Conservation (phyloP, 1,140 invertebrate genomes). For the Cryptotermes secundus region DNA sequence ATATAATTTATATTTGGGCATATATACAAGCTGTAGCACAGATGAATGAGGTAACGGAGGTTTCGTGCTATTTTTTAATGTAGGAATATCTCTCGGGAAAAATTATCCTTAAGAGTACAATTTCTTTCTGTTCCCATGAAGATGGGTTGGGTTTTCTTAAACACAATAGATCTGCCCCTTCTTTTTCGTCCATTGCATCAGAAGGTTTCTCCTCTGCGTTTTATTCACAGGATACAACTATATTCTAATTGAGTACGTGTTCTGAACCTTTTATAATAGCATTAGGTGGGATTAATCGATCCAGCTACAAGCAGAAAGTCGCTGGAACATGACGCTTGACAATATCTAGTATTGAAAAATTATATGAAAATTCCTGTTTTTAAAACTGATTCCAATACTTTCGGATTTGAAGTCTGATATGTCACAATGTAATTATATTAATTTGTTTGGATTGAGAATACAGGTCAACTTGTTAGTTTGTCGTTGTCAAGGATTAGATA, state of each 20-base stretch:
- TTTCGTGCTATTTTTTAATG: not conserved
- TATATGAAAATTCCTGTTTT: no score
- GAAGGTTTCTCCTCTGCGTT: not conserved
- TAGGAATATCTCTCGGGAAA: conserved; percentile 6
- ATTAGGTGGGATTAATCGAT: not conserved
- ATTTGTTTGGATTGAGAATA: not conserved
- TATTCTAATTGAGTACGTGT: not conserved
- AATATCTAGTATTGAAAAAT: not conserved
- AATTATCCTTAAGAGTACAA: not conserved
- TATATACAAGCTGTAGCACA: not conserved
- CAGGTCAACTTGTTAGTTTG: not conserved
- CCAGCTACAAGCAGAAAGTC: not conserved
- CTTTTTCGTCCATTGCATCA: not conserved
- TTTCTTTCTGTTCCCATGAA: not conserved
- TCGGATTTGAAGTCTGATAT: no score
- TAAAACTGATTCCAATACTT: no score
- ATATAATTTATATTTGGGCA: not conserved
- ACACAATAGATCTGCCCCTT: not conserved
- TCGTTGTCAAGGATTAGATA: no score
- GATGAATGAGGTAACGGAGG: not conserved
- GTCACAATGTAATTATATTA: not conserved
- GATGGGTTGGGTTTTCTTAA: not conserved
- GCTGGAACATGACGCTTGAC: not conserved
- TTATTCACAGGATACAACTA: not conserved
- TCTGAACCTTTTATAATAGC: not conserved